Conservation (phyloP, 2,797 vertebrate genomes). For the Hapalemur alaotrensis region DNA sequence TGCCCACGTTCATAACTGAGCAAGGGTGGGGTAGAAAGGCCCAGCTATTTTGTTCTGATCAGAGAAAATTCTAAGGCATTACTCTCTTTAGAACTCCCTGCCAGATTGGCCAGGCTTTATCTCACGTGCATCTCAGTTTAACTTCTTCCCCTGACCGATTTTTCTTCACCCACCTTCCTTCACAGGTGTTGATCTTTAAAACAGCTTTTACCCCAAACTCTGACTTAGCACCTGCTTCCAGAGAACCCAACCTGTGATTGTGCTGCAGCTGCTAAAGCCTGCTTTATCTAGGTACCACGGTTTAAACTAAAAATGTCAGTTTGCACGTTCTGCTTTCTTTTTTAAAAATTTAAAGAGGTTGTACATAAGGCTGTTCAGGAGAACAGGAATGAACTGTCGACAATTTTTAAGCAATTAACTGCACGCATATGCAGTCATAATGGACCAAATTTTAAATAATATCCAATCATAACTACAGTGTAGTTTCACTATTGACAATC, state of each 20-base stretch:
- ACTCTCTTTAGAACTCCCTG: background rate
- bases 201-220: background rate
- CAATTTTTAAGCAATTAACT: background rate
- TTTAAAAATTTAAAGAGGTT: background rate
- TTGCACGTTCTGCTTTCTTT: background rate
- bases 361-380: background rate
- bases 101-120: background rate
- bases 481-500: background rate
- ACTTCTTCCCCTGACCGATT: background rate
- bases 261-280: background rate
- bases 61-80: background rate
- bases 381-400: background rate
- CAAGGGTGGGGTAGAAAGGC: background rate
- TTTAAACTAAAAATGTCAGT: background rate
- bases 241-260: background rate
- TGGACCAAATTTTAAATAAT: background rate
- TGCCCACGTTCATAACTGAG: background rate
- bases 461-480: background rate
- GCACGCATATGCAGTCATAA: background rate
- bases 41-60: background rate
- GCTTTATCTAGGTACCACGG: background rate
- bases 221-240: background rate
- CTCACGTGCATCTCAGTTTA: background rate
- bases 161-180: background rate
- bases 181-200: conserved; percentile 13